Base-by-base conservation (phyloP, 2,113 vertebrate genomes). In the Harpagus bidentatus region DNA sequence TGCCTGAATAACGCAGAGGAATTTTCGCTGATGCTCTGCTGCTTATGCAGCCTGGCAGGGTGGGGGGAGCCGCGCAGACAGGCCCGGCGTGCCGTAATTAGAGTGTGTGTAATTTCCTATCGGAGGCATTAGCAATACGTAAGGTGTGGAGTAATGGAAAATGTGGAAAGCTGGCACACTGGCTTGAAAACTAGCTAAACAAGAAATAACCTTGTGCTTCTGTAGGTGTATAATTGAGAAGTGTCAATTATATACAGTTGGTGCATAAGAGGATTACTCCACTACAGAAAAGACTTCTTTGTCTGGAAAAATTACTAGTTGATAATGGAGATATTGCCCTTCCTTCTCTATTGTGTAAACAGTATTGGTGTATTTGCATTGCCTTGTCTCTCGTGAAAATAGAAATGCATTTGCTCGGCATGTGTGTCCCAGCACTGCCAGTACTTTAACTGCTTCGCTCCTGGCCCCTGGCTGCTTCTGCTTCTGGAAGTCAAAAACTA, bases 141-240 rank as follows among this genome's bases (percentile, higher is more conserved):
- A 9, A 58, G 83, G 81, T 20, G 83, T 91, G 94, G 72, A 59
- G 93, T 31, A 13, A 83, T 90, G 94, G 97, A 92, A 96, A 97
- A 96, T 76, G 72, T 7, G 80, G 61, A 82, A 72, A 74, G 87
- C 85, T 81, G 94, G 80, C 79, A 40, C 47, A 2, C 45, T 3
- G 86, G 81, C 83, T 91, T 9, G 2, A 80, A 88, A 95, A 95
- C 94, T 12, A 48, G 94, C 95, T 61, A 3, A 66, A 58, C 93
- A 2, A 94, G 93, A 88, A 92, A 77, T 16, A 83, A 42, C 71
- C 74, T 47, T 32, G 73, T 74, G 94, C 84, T 78, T 32, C 81
- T 13, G 80, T 59, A 38, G 89, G 86, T 52, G 92, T 81, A 11
- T 83, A 43, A 16, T 4, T 73, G 89, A 36, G 66, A 65, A 76